Base-by-base conservation (phyloP, 2,113 vertebrate genomes). In the Notothenia coriiceps region DNA sequence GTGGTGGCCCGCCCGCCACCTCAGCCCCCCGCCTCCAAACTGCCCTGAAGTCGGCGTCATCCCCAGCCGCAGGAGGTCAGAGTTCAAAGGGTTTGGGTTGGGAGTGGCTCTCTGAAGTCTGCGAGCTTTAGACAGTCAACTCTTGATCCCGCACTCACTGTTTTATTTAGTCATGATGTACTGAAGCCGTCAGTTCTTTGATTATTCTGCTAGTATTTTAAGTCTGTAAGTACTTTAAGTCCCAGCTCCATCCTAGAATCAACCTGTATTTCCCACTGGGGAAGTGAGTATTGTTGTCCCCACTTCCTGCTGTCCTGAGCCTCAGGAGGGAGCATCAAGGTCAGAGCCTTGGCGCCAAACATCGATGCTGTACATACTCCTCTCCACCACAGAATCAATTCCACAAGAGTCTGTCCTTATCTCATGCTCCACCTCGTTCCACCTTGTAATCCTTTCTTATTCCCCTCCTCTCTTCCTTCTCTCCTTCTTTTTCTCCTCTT, bases 1-100 rank as follows among this genome's bases (percentile, higher is more conserved):
- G 74, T 99, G 98, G 98, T 99, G 98, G 98, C 97, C 98, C 55
- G 98, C 97, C 0, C 96, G 97, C 22, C 96, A 97, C 90, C 95
- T 92, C 94, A 99, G 73, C 79, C 93, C 92, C 46, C 91, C 93
- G 1, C 91, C 92, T 57, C 90, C 91, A 10, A 92, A 91, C 87
- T 92, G 91, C 80, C 91, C 88, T 11, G 97, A 99, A 89, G 96
- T 98, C 83, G 98, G 98, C 4, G 97, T 99, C 85, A 97, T 99
- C 89, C 98, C 98, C 92, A 99, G 98, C 94, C 98, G 98, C 86
- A 95, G 96, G 84, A 98, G 98, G 98, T 99, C 60, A 84, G 90
- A 67, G 59, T 67, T 74, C 40, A 64, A 11, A 43, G 66, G 20
- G 63, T 25, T 60, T 33, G 10, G 22, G 46, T 51, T 25, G 22